Evolutionary conservation across 2,888 invertebrate species (phyloP).

Genomic region (Lathronympha strigana): DNA sequence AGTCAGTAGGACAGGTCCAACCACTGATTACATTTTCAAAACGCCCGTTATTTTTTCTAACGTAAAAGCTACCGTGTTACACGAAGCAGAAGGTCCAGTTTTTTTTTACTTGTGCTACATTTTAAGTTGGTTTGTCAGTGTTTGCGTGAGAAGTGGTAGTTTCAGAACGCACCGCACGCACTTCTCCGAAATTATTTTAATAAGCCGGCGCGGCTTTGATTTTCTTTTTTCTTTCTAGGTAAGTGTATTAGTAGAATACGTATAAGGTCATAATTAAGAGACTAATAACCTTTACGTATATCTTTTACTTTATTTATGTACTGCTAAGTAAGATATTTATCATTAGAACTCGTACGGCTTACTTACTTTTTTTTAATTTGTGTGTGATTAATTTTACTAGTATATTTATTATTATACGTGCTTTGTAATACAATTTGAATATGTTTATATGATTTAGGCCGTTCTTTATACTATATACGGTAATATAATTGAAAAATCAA

Average conservation of each 20-base stretch:
- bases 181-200: slow-evolving; percentile 80
- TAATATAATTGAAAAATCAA: too few species aligned
- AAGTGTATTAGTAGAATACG: slow-evolving; percentile 28
- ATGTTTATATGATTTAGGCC: background rate
- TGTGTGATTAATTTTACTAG: too few species aligned
- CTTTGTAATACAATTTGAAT: background rate
- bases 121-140: slow-evolving; percentile 55
- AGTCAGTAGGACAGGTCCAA: slow-evolving; percentile 70
- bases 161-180: slow-evolving; percentile 75
- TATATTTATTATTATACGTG: background rate
- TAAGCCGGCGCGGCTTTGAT: slow-evolving; percentile 76
- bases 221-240: slow-evolving; percentile 58
- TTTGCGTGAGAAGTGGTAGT: slow-evolving; percentile 73
- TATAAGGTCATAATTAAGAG: slow-evolving; percentile 33
- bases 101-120: slow-evolving; percentile 50
- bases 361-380: background rate
- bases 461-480: background rate
- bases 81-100: slow-evolving; percentile 48
- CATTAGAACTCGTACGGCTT: background rate
- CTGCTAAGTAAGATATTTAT: background rate
- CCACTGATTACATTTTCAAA: slow-evolving; percentile 72
- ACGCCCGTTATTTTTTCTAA: slow-evolving; percentile 13
- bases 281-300: slow-evolving; percentile 21
- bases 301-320: slow-evolving; percentile 6
- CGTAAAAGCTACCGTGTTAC: slow-evolving; percentile 44